These are phyloP conservation scores for Dromiciops gliroides DNA, from an alignment of 2,113 vertebrate genomes.

Conservation along the genomic window DNA sequence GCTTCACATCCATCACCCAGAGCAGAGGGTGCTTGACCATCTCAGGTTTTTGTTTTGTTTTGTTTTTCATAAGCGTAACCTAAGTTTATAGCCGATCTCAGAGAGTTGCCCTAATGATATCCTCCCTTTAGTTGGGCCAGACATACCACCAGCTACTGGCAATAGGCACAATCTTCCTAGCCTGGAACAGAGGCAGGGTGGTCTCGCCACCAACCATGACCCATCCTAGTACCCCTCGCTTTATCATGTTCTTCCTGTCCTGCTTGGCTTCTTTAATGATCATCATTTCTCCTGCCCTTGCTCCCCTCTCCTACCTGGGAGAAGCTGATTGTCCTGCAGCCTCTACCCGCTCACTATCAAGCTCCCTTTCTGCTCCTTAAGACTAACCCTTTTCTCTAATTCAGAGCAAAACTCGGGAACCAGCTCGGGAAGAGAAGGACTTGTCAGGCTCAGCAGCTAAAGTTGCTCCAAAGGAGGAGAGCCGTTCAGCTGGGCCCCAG, in stretches of 20 bases:
- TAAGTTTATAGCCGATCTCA: constrained; percentile 52
- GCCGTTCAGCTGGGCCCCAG: constrained; percentile 78
- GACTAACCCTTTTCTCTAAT: constrained; percentile 87
- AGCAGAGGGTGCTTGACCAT: constrained; percentile 80
- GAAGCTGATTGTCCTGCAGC: constrained; percentile 75
- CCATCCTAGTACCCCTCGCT: constrained; percentile 51
- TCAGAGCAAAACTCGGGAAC: constrained; percentile 86
- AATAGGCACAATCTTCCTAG: constrained; percentile 2
- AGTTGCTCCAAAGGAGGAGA: constrained; percentile 79
- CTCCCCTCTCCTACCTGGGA: constrained; percentile 68
- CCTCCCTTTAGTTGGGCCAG: constrained; percentile 76
- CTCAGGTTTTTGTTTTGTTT: constrained; percentile 78
- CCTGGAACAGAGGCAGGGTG: constrained; percentile 24
- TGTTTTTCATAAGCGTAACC: constrained; percentile 77
- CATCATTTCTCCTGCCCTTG: constrained; percentile 65
- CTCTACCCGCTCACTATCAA: constrained; percentile 60
- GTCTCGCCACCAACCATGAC: neutral
- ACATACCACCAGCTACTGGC: constrained; percentile 72
- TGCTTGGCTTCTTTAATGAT: constrained; percentile 80
- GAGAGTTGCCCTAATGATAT: constrained; percentile 76
- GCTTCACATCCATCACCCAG: constrained; percentile 81
- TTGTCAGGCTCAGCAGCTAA: constrained; percentile 80
- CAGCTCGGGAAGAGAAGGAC: constrained; percentile 83
- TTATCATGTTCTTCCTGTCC: constrained; percentile 75
- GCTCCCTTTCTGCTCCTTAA: constrained; percentile 73